phyloP scores from a whole-genome alignment of 2,113 vertebrate genomes.

The Tragelaphus imberbis region DNA sequence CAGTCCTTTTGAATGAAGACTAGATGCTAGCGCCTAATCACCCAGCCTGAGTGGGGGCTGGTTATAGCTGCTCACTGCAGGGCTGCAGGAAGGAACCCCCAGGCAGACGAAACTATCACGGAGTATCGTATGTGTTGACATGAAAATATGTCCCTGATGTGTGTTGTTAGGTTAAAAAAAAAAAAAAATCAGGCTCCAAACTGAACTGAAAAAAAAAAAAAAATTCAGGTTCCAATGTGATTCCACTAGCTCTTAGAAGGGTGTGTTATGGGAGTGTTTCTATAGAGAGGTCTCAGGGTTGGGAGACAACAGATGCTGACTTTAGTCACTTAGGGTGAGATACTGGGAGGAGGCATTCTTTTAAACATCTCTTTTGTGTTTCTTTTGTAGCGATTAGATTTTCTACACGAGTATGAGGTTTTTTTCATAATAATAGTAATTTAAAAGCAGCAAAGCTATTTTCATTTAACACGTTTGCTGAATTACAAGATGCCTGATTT shows the following conservation, averaged over 20 bases:
- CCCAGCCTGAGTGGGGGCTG: not conserved
- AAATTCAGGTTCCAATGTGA: not conserved
- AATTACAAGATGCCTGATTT: not conserved
- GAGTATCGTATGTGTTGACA: not conserved
- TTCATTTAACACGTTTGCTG: not conserved
- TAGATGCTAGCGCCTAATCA: not conserved
- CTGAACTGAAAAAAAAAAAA: not conserved
- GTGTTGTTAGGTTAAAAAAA: too few species aligned
- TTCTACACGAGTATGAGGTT: fast-evolving
- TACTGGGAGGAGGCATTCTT: not conserved
- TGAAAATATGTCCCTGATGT: not conserved
- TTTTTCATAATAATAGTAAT: not conserved
- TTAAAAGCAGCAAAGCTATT: not conserved
- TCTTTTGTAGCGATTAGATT: not conserved
- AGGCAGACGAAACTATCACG: fast-evolving
- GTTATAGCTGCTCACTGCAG: not conserved
- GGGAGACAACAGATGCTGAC: not conserved
- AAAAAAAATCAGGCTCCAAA: not conserved
- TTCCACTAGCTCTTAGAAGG: not conserved
- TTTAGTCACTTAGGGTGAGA: not conserved
- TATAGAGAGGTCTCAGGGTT: not conserved
- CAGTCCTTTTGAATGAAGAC: not conserved
- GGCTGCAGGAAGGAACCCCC: not conserved
- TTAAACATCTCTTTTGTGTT: not conserved
- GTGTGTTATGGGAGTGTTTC: not conserved